A percentile compares a stretch with the other conserved stretches of the same genome.
These are phyloP conservation scores for Leucoma salicis DNA, from an alignment of 2,888 invertebrate genomes.

Conservation along the genomic window DNA sequence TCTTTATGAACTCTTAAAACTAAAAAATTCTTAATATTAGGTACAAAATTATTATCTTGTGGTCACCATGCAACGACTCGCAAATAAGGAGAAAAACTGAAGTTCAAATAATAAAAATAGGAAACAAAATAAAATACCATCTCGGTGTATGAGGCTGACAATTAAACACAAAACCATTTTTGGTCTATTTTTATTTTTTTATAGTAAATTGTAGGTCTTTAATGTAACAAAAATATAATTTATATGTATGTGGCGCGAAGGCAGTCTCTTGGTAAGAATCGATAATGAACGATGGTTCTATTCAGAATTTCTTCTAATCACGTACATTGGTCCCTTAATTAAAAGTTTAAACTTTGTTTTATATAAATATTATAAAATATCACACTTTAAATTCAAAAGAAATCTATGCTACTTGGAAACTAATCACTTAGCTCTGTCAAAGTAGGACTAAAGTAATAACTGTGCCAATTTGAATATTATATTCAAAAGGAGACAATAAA, in stretches of 20 bases:
- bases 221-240: slow-evolving; percentile 58
- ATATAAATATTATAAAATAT: slow-evolving; percentile 81
- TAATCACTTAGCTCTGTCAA: slow-evolving; percentile 78
- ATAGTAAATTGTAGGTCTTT: slow-evolving; percentile 63
- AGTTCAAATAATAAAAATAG: slow-evolving; percentile 45
- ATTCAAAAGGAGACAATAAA: slow-evolving; percentile 79
- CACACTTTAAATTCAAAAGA: slow-evolving; percentile 81
- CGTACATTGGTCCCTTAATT: slow-evolving; percentile 81
- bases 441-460: slow-evolving; percentile 77
- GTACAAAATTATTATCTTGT: slow-evolving; percentile 78
- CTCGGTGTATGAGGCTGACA: slow-evolving; percentile 52
- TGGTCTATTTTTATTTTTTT: slow-evolving; percentile 65
- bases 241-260: slow-evolving; percentile 52
- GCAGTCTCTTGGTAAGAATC: slow-evolving; percentile 68
- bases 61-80: slow-evolving; percentile 73
- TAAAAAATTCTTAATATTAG: slow-evolving; percentile 72
- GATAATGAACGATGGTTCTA: slow-evolving; percentile 63
- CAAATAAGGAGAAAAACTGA: slow-evolving; percentile 70
- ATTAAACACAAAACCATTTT: slow-evolving; percentile 68
- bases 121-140: slow-evolving; percentile 61
- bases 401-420: slow-evolving; percentile 76
- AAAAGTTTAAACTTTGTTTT: slow-evolving; percentile 80
- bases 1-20: slow-evolving; percentile 77
- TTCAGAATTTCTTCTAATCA: slow-evolving; percentile 79
- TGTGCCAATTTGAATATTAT: slow-evolving; percentile 76